Evolutionary conservation across 2,888 invertebrate species (phyloP).

Genomic region (Brenthis ino): DNA sequence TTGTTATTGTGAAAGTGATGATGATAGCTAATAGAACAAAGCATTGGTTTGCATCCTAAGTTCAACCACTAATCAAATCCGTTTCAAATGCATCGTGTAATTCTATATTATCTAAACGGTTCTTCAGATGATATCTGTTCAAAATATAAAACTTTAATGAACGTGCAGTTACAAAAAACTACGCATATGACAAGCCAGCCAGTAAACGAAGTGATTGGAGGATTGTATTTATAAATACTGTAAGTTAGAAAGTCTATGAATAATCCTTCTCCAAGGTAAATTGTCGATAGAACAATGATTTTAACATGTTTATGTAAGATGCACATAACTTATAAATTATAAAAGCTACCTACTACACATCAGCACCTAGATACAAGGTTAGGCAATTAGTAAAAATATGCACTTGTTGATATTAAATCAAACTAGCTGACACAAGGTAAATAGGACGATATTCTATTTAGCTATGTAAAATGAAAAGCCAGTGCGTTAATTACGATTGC

Average conservation of each 20-base stretch:
- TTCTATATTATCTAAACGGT: conserved; percentile 22
- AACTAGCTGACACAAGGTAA: conserved; percentile 43
- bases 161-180: no score
- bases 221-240: no score
- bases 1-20: conserved; percentile 80
- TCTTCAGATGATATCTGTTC: background rate
- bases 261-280: no score
- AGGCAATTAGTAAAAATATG: conserved; percentile 10
- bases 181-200: no score
- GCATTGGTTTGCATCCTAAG: conserved; percentile 65
- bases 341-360: background rate
- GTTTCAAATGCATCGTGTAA: conserved; percentile 32
- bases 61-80: conserved; percentile 47
- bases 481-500: conserved; percentile 61
- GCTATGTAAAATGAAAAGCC: conserved; percentile 63
- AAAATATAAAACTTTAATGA: no score
- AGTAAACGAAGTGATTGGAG: no score
- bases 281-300: no score
- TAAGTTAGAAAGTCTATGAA: no score
- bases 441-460: conserved; percentile 59
- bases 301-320: background rate
- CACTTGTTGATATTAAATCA: conserved; percentile 22
- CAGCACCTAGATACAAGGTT: background rate
- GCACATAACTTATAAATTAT: background rate
- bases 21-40: conserved; percentile 74